Evolutionary conservation across 2,888 invertebrate genomes (phyloP), one percentile per base, ranked within the genome.

Genomic region (Nysson spinosus): DNA sequence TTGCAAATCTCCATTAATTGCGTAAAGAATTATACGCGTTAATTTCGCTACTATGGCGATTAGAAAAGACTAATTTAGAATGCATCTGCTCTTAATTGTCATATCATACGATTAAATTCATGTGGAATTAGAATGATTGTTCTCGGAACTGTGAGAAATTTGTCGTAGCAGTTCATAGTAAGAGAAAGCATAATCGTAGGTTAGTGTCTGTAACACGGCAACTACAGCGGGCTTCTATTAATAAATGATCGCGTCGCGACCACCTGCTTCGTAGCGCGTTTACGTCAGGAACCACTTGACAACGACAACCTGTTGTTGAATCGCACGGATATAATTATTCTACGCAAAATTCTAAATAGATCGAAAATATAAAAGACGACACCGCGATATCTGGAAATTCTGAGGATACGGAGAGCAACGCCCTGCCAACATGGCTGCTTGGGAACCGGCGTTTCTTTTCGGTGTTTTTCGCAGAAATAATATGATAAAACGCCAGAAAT

Each of bases 351-450:
- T n/a, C n/a, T n/a, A n/a, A n/a, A n/a, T n/a, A n/a, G 30, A 20
- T 34, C 4, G 6, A 14, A 54, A 30, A 32, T 43, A 16, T 28
- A 37, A 17, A 35, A 19, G 56, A 44, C 9, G 26, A n/a, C 12
- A 22, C 47, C 3, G 32, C 24, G 28, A 30, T 12, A 19, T 34
- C 9, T 43, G 44, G 39, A 54, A 42, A 51, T 63, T 47, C 57
- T 32, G 34, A 11, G 51, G 35, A 43, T 52, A 51, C 54, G 64
- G 73, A 63, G 78, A 84, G 83, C 81, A 84, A 84, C 85, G 85
- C 83, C 83, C 83, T 79, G 79, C 69, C 75, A 80, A 78, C 72
- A 84, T 84, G 83, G 83, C 84, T 72, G 81, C 69, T 72, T 34
- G 49, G 26, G 43, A 51, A 63, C 69, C 67, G 68, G 68, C 68